Evolutionary conservation across 2,797 vertebrate species (phyloP).

Genomic region (Poeciliopsis infans): DNA sequence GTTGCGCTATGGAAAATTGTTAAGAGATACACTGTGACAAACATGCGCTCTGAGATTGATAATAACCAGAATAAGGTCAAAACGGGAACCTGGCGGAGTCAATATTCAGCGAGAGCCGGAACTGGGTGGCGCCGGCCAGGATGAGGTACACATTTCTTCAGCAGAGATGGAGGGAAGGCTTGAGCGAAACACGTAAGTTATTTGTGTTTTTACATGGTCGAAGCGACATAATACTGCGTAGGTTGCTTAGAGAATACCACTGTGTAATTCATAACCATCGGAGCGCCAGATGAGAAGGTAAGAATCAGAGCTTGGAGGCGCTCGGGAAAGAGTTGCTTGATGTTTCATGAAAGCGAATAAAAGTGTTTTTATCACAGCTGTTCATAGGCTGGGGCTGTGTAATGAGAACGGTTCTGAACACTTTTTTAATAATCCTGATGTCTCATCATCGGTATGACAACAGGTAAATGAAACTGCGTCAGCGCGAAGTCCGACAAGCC

Average conservation of each 20-base stretch:
- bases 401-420: background rate
- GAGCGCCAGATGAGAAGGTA: conserved; percentile 32
- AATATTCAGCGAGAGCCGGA: conserved; percentile 22
- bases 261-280: conserved; percentile 59
- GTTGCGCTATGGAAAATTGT: conserved; percentile 83
- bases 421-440: conserved; percentile 31
- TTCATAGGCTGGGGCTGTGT: background rate
- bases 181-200: conserved; percentile 69
- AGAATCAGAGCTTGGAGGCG: conserved; percentile 36
- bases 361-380: background rate
- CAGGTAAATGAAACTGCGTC: conserved; percentile 86
- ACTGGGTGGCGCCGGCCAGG: conserved; percentile 15
- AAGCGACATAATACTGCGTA: conserved; percentile 61
- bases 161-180: conserved; percentile 18
- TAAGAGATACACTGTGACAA: conserved; percentile 69
- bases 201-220: conserved; percentile 40
- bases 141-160: conserved; percentile 6
- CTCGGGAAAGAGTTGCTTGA: conserved; percentile 34
- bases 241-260: conserved; percentile 69
- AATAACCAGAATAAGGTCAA: conserved; percentile 51
- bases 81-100: conserved; percentile 32
- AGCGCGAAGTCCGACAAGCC: conserved; percentile 67
- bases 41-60: conserved; percentile 66
- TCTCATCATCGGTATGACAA: conserved; percentile 71
- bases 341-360: conserved; percentile 23